A percentile compares a stretch with the other conserved stretches of the same genome.
These are phyloP conservation scores for Pseudotriccus pelzelni DNA, from an alignment of 2,797 vertebrate species.

Conservation along the genomic window DNA sequence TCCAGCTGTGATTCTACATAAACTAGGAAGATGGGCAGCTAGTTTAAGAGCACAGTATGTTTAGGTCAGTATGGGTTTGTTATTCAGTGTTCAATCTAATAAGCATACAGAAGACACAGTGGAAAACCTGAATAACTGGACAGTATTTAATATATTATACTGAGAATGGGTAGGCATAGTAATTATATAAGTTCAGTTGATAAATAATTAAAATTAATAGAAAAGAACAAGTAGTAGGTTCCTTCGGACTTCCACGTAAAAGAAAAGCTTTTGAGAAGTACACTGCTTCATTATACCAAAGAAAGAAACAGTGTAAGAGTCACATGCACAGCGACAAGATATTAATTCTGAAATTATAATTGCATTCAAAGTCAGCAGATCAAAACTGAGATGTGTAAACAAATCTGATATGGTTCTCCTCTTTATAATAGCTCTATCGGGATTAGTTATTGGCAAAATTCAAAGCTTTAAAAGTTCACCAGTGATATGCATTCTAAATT, in stretches of 20 bases:
- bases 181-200: slow-evolving; percentile 5
- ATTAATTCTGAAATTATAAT: slow-evolving; percentile 55
- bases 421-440: slow-evolving; percentile 17
- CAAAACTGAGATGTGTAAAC: slow-evolving; percentile 40
- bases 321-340: background rate
- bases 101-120: background rate
- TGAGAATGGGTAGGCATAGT: background rate
- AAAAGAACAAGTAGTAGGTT: slow-evolving; percentile 1
- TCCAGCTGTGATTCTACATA: slow-evolving; percentile 59
- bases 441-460: slow-evolving; percentile 36
- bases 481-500: background rate
- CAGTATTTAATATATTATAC: background rate
- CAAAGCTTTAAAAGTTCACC: slow-evolving; percentile 15
- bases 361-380: slow-evolving; percentile 54
- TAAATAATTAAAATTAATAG: slow-evolving; percentile 44
- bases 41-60: slow-evolving; percentile 3
- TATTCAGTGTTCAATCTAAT: background rate
- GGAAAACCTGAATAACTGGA: background rate
- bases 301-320: background rate
- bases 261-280: background rate
- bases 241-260: background rate
- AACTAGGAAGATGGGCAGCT: slow-evolving; percentile 32
- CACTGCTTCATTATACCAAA: background rate
- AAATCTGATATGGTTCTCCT: slow-evolving; percentile 25
- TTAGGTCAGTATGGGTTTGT: background rate